Evolutionary conservation across 2,888 invertebrate genomes (phyloP), one percentile per base, ranked within the genome.

Genomic region (Spilarctia lutea): DNA sequence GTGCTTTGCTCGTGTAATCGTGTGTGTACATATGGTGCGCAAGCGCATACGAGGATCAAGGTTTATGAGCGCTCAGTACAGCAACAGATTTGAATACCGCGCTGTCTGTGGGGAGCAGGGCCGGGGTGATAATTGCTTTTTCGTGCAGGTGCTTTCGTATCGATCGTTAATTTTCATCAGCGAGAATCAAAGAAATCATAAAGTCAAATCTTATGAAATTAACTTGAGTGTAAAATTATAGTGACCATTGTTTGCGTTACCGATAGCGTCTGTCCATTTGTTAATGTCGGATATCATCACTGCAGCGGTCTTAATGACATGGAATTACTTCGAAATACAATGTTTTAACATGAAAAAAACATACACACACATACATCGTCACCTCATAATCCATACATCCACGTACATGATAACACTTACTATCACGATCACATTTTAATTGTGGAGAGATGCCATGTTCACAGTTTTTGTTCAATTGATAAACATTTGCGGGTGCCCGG

Each of bases 281-380:
- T 80, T 83, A 76, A 84, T 75, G 78, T 80, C 68, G 68, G 65
- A 78, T 81, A 82, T 82, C 18, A 63, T 63, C 7, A 63, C 3
- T 7, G 30, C 63, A 84, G 82, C 78, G 67, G 63, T 0, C 27
- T 30, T 63, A n/a, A 27, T 11, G 74, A 78, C 83, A 83, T 68
- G 69, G 75, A 77, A 78, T 80, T 75, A 77, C 79, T 73, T 75
- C 20, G 24, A 33, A 39, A 65, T 33, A 33, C 33, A 33, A 65
- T 20, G 33, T 60, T 56, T 56, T 11, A n/a, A 65, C 20, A 33
- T 30, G 33, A 65, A 8, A 18, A n/a, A n/a, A 56, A 56, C 24
- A 24, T 52, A 24, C 10, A 24, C n/a, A 24, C 24, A 8, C n/a
- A n/a, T n/a, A n/a, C 30, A 4, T 16, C n/a, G 52, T 27, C 65